These are phyloP conservation scores for Maniola hyperantus DNA, from an alignment of 2,888 invertebrate genomes.

Conservation along the genomic window DNA sequence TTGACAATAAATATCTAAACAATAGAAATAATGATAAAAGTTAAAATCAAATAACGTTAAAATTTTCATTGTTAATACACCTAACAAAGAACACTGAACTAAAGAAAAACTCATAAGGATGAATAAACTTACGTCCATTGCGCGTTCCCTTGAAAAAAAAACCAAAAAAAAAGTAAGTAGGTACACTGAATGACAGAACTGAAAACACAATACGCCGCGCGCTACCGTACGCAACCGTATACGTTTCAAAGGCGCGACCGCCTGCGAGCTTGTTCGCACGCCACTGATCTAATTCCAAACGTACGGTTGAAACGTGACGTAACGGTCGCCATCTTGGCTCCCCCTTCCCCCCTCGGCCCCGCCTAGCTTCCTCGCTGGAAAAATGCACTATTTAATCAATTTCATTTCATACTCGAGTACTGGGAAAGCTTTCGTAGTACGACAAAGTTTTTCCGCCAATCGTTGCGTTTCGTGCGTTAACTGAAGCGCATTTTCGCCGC, in stretches of 20 bases:
- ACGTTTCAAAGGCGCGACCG: slow-evolving; percentile 43
- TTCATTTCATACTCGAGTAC: slow-evolving; percentile 68
- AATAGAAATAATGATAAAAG: neutral
- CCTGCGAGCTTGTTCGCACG: slow-evolving; percentile 57
- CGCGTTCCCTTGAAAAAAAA: slow-evolving; percentile 48
- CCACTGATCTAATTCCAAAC: slow-evolving; percentile 78
- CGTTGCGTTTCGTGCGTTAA: slow-evolving; percentile 5
- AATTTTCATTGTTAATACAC: neutral
- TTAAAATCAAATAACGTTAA: neutral
- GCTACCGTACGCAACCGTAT: slow-evolving; percentile 34
- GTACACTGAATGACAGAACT: slow-evolving; percentile 48
- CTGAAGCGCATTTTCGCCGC: neutral
- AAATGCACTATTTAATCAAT: slow-evolving; percentile 77
- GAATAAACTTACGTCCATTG: slow-evolving; percentile 62
- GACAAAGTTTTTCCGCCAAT: slow-evolving; percentile 35
- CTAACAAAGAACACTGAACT: slow-evolving; percentile 45
- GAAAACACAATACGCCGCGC: slow-evolving; percentile 47
- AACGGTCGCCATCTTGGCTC: slow-evolving; percentile 74
- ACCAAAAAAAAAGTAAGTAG: slow-evolving; percentile 39
- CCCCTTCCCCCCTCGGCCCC: slow-evolving; percentile 56
- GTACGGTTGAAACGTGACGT: slow-evolving; percentile 78
- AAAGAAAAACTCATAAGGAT: slow-evolving; percentile 45
- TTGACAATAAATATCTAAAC: neutral
- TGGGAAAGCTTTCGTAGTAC: slow-evolving; percentile 43
- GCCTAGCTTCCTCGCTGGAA: slow-evolving; percentile 64